These are phyloP conservation scores for Notoglanidium macrostoma DNA, from an alignment of 2,797 vertebrate genomes.

Conservation along the genomic window DNA sequence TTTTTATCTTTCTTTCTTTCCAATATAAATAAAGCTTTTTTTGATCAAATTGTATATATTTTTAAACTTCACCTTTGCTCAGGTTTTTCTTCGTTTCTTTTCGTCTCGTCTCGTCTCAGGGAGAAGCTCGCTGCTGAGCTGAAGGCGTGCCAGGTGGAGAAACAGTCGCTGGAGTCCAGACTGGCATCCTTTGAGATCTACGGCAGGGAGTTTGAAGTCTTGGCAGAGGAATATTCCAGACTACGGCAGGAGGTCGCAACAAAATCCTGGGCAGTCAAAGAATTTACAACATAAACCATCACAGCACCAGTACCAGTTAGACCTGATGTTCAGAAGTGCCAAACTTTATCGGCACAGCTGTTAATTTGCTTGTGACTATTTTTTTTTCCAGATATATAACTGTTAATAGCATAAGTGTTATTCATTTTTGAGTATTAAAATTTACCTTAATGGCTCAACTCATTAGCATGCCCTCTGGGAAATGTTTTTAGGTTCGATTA, in stretches of 20 bases:
- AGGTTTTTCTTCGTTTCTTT: background rate
- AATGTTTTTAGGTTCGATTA: background rate
- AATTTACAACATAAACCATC: constrained; percentile 66
- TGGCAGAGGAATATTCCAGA: constrained; percentile 82
- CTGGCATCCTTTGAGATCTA: constrained; percentile 83
- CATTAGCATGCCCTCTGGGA: background rate
- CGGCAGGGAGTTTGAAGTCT: constrained; percentile 80
- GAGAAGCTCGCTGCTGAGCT: constrained; percentile 75
- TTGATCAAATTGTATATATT: background rate
- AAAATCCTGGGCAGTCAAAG: constrained; percentile 82
- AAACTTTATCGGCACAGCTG: background rate
- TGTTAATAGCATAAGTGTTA: background rate
- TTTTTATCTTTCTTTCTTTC: background rate
- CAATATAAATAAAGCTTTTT: background rate
- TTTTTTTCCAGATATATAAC: background rate
- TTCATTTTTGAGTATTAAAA: background rate
- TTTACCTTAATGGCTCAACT: background rate
- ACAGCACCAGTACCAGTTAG: constrained; percentile 42
- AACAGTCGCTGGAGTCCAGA: constrained; percentile 71
- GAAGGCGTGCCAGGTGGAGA: constrained; percentile 68
- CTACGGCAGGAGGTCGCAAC: constrained; percentile 76
- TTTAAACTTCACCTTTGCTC: background rate
- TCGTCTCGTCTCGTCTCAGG: constrained; percentile 63
- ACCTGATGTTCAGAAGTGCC: background rate
- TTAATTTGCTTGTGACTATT: background rate